These are phyloP conservation scores for Cryptus armator DNA, from an alignment of 2,888 invertebrate genomes.

Conservation along the genomic window DNA sequence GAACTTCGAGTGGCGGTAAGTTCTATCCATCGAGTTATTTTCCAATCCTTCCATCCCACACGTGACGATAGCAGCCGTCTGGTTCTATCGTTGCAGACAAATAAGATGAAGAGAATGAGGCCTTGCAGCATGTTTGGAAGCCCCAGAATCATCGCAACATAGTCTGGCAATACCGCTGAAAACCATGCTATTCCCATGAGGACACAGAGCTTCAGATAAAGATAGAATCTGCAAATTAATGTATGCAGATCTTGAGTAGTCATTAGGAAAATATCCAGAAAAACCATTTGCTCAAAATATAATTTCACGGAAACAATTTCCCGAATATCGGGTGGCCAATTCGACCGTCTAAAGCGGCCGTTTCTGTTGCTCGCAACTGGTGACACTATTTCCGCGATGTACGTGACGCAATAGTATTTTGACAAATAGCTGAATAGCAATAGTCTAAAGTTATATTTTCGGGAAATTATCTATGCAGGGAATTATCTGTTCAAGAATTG, in stretches of 20 bases:
- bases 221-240: neutral
- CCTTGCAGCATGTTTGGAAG: slow-evolving; percentile 90
- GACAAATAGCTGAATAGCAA: no score
- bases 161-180: slow-evolving; percentile 89
- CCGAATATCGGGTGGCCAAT: neutral
- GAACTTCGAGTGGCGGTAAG: no score
- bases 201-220: slow-evolving; percentile 91
- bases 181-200: slow-evolving; percentile 96
- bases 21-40: slow-evolving; percentile 45
- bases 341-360: neutral
- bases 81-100: slow-evolving; percentile 90
- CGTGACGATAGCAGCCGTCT: slow-evolving; percentile 88
- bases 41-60: slow-evolving; percentile 82
- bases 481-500: neutral
- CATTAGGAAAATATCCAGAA: neutral
- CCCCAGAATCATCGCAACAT: slow-evolving; percentile 88
- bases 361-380: no score
- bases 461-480: neutral
- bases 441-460: neutral
- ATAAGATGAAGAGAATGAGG: slow-evolving; percentile 90
- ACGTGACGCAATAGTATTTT: no score
- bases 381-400: no score
- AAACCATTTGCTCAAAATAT: neutral
- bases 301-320: neutral
- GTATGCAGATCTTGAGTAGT: neutral